phyloP scores from a whole-genome alignment of 53 echinoderm and acorn worm genomes.

The Temnopleurus reevesii region DNA sequence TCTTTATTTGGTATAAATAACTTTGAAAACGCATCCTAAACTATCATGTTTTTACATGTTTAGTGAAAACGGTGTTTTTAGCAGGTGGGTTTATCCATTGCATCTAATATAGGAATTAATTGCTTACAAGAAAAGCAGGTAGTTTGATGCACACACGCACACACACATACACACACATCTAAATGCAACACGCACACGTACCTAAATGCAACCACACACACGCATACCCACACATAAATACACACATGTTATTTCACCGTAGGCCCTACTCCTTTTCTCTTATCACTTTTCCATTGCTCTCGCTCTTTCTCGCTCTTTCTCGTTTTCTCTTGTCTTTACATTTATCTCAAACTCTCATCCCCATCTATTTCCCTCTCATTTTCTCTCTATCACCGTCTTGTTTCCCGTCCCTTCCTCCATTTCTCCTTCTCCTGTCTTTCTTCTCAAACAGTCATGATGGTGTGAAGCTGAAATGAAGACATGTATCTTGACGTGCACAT shows the following conservation, averaged over 20 bases:
- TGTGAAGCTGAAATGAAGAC: constrained; percentile 4
- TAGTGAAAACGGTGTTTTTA: too few species aligned
- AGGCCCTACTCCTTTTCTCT: background rate
- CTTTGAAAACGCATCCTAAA: too few species aligned
- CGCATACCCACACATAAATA: background rate
- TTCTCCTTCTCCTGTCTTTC: background rate
- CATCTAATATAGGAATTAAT: too few species aligned
- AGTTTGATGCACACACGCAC: background rate
- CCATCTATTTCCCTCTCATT: too few species aligned
- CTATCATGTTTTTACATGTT: too few species aligned
- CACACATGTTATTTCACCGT: background rate
- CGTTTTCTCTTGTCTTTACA: background rate
- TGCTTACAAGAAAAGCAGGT: too few species aligned
- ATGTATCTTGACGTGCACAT: constrained; percentile 3
- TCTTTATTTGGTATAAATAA: too few species aligned
- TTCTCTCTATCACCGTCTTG: background rate
- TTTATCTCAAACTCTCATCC: background rate
- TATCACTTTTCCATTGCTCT: background rate
- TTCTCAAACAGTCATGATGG: background rate
- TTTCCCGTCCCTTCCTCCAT: background rate
- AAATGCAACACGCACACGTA: too few species aligned
- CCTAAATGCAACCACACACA: background rate
- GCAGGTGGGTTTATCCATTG: too few species aligned
- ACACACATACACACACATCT: background rate
- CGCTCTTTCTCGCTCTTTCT: background rate